phyloP scores from a whole-genome alignment of 1,140 invertebrate genomes.

The Anagrus nilaparvatae region DNA sequence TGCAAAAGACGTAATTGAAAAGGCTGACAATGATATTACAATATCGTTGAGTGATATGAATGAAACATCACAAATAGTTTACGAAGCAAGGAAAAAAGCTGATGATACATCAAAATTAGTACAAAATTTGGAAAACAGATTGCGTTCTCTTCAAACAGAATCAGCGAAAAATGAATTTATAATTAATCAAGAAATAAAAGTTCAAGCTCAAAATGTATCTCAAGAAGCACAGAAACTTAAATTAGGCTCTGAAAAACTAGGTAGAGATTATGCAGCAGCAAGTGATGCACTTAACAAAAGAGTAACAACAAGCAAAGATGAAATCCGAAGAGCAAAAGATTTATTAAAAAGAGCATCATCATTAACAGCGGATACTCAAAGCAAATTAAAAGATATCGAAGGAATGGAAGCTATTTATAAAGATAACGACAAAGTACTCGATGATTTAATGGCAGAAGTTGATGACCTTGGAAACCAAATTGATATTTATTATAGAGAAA shows the following conservation, averaged over 20 bases:
- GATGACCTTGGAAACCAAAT: constrained; percentile 30
- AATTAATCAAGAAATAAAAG: constrained; percentile 45
- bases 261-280: constrained; percentile 49
- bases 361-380: constrained; percentile 63
- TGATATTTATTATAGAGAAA: constrained; percentile 28
- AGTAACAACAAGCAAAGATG: constrained; percentile 50
- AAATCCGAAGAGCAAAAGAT: constrained; percentile 61
- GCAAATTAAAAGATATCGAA: constrained; percentile 62
- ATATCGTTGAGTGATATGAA: constrained; percentile 64
- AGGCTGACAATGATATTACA: constrained; percentile 68
- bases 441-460: constrained; percentile 31
- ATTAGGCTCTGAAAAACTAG: constrained; percentile 42
- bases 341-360: constrained; percentile 64
- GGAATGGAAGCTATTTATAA: constrained; percentile 44
- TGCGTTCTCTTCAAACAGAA: constrained; percentile 64
- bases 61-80: constrained; percentile 60
- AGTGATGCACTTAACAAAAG: constrained; percentile 49
- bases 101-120: constrained; percentile 62
- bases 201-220: constrained; percentile 44
- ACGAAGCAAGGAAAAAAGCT: constrained; percentile 61
- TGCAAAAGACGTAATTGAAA: constrained; percentile 67
- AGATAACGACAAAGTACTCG: constrained; percentile 33
- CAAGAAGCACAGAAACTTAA: constrained; percentile 48
- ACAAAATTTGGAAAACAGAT: constrained; percentile 42
- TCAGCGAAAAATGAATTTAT: constrained; percentile 64